phyloP scores from a whole-genome alignment of 92 coral and sea anemone genomes.

The Zoanthus solanderi region DNA sequence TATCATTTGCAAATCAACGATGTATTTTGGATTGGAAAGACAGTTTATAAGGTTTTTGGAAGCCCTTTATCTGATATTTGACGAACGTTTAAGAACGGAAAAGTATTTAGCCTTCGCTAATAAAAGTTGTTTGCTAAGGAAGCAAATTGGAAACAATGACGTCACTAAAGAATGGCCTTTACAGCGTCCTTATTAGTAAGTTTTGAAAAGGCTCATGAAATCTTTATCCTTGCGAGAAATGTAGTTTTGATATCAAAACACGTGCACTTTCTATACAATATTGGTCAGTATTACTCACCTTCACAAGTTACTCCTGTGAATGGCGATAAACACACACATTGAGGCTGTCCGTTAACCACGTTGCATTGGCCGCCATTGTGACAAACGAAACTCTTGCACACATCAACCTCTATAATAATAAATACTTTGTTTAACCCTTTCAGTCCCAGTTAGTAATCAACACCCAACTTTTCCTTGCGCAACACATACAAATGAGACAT shows the following conservation, averaged over 20 bases:
- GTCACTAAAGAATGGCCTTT: no score
- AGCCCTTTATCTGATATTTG: background rate
- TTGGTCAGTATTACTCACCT: conserved; percentile 51
- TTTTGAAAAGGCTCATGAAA: no score
- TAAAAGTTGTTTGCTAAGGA: background rate
- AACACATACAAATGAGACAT: no score
- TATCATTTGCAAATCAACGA: background rate
- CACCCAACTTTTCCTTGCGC: no score
- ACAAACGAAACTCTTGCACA: conserved; percentile 76
- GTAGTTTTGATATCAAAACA: background rate
- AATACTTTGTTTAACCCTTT: no score
- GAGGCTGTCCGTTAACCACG: conserved; percentile 58
- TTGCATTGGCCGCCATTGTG: conserved; percentile 92
- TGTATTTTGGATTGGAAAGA: background rate
- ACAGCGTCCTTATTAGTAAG: no score
- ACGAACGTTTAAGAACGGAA: background rate
- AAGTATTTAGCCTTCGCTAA: background rate
- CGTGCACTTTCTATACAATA: no score
- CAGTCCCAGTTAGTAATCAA: no score
- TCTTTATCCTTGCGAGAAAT: background rate
- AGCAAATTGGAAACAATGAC: no score
- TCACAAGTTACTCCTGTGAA: conserved; percentile 80
- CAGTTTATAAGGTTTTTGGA: background rate
- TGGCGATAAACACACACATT: conserved; percentile 74
- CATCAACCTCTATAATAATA: conserved; percentile 66